phyloP scores from a whole-genome alignment of 2,888 invertebrate species.

The Dioctria rufipes region DNA sequence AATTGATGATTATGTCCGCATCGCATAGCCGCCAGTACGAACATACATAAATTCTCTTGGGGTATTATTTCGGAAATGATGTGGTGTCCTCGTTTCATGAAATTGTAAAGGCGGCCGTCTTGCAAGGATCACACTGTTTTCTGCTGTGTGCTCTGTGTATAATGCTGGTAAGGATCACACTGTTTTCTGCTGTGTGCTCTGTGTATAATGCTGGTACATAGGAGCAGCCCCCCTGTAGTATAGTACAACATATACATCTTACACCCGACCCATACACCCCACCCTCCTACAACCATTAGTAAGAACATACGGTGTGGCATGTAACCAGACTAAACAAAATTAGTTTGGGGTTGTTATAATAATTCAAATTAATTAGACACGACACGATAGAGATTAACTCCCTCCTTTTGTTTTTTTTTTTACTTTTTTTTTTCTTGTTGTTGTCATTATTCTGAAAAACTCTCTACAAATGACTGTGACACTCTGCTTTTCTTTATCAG shows the following conservation, averaged over 20 bases:
- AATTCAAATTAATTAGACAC: constrained; percentile 59
- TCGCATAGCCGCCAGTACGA: constrained; percentile 11
- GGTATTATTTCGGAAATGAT: constrained; percentile 56
- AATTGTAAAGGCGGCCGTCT: neutral
- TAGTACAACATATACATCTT: too few species aligned
- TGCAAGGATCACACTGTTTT: neutral
- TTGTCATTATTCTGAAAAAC: neutral
- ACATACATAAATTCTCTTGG: constrained; percentile 57
- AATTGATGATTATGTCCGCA: constrained; percentile 47
- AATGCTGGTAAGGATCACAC: neutral
- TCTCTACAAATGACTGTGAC: constrained; percentile 37
- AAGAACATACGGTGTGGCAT: constrained; percentile 17
- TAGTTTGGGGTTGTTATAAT: constrained; percentile 57
- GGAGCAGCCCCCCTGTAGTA: too few species aligned
- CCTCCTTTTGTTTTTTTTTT: neutral
- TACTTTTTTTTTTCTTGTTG: too few species aligned
- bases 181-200: too few species aligned
- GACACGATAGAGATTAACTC: constrained; percentile 44
- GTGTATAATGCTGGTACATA: too few species aligned
- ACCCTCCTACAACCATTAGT: neutral
- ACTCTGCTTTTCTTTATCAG: constrained; percentile 22
- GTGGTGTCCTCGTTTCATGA: constrained; percentile 33
- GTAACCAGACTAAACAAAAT: constrained; percentile 56
- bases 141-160: too few species aligned
- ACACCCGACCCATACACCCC: neutral